Evolutionary conservation across 2,797 vertebrate genomes (phyloP).

Genomic region (Eutrigla gurnardus): DNA sequence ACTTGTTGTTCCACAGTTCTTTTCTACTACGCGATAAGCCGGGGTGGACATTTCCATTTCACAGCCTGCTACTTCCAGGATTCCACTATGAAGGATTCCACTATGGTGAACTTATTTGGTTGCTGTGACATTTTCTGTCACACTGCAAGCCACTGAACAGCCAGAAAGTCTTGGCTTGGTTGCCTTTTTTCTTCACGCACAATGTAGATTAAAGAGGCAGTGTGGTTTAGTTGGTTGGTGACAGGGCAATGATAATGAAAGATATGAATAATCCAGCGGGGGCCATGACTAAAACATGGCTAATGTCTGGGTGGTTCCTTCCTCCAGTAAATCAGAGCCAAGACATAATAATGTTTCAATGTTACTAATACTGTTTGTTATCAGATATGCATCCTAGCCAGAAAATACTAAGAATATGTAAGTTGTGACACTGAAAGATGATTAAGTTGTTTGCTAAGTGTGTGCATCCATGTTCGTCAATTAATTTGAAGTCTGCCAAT

Average conservation of each 20-base stretch:
- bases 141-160: slow-evolving; percentile 4
- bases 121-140: slow-evolving; percentile 2
- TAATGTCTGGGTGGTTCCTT: background rate
- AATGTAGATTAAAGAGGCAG: background rate
- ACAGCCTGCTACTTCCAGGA: background rate
- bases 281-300: background rate
- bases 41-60: slow-evolving; percentile 13
- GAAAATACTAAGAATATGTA: background rate
- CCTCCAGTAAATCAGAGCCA: background rate
- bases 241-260: background rate
- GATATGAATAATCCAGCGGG: background rate
- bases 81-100: slow-evolving; percentile 5
- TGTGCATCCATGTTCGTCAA: background rate
- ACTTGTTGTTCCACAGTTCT: background rate
- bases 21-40: slow-evolving; percentile 6
- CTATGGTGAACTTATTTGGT: slow-evolving; percentile 25
- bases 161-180: slow-evolving; percentile 13
- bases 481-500: background rate
- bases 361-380: background rate
- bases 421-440: background rate
- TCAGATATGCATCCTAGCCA: background rate
- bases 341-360: background rate
- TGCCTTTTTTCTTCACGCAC: background rate
- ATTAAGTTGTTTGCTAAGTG: slow-evolving; percentile 3
- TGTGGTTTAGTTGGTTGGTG: background rate